Evolutionary conservation across 2,797 vertebrate genomes (phyloP), one percentile per base, ranked within the genome.

Genomic region (Syngnathus acus): DNA sequence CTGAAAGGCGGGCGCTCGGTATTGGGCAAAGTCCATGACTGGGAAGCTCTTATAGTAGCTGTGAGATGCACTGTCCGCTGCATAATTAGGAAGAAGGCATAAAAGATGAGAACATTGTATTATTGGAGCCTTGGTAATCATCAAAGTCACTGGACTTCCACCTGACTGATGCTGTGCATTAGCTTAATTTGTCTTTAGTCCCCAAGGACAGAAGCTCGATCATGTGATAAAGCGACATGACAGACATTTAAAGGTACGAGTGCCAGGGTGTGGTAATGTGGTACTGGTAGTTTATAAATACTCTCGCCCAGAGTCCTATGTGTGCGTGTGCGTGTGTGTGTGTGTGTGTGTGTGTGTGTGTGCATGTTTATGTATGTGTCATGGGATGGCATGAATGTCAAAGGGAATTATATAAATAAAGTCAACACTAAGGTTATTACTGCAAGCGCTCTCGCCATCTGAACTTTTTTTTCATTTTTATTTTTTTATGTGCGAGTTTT

Each of bases 31-130:
- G 64, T 96, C 94, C 59, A 91, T 81, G 17, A 89, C 82, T 0
- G 93, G 91, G 14, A 93, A 94, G 26, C 89, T 93, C 85, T 92
- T 93, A 85, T 93, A 97, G 90, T 94, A 93, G 74, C 94, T 90
- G 45, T 89, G 86, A 0, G 90, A 77, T 0, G 87, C 73, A 0
- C 83, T 92, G 74, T 95, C 94, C 68, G 93, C 91, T 93, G 68
- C 37, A 73, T 4, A 80, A 26, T 42, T 55, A 40, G 47, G 48
- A 23, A 58, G 19, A 43, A 47, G 23, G 4, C n/a, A 61, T n/a
- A 64, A n/a, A 61, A 1, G 42, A 26, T 62, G 43, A 64, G n/a
- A 19, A 48, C n/a, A 0, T 62, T 42, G 11, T 21, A 43, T 26
- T 55, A 9, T 13, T 55, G 53, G 6, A 3, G 53, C 32, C 4